Percentiles rank a stretch among this genome's conserved stretches.
These are phyloP conservation scores for Syrista parreyssii DNA, from an alignment of 2,888 invertebrate genomes.

Conservation along the genomic window DNA sequence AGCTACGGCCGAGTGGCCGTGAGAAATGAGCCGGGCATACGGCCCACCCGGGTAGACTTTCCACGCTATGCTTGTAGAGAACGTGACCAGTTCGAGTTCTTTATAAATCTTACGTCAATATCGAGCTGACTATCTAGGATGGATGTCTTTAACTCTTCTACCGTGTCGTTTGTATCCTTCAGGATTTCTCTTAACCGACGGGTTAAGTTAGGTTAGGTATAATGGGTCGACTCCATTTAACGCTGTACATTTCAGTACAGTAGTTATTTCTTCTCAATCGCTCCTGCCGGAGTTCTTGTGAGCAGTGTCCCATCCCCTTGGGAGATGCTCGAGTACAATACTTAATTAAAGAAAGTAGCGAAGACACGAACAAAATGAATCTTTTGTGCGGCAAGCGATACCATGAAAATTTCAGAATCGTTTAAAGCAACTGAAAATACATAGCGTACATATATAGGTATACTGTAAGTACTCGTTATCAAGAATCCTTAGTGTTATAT, in stretches of 20 bases:
- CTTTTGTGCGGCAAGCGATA: background rate
- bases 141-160: background rate
- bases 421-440: too few species aligned
- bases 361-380: background rate
- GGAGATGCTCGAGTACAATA: background rate
- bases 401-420: background rate
- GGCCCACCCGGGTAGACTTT: background rate
- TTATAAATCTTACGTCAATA: constrained; percentile 54
- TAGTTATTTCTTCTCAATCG: background rate
- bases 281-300: background rate
- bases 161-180: background rate
- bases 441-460: background rate
- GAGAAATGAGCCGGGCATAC: constrained; percentile 27
- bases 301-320: background rate
- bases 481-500: background rate
- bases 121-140: constrained; percentile 15
- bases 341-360: background rate
- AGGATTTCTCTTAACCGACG: background rate
- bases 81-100: constrained; percentile 46
- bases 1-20: constrained; percentile 16
- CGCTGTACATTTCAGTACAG: background rate
- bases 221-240: background rate
- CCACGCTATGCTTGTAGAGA: constrained; percentile 12
- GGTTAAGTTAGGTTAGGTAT: background rate
- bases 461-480: background rate